Percentiles rank a stretch among this genome's conserved stretches.
Conservation (phyloP, 2,888 invertebrate species). For the Folsomia manolachei region DNA sequence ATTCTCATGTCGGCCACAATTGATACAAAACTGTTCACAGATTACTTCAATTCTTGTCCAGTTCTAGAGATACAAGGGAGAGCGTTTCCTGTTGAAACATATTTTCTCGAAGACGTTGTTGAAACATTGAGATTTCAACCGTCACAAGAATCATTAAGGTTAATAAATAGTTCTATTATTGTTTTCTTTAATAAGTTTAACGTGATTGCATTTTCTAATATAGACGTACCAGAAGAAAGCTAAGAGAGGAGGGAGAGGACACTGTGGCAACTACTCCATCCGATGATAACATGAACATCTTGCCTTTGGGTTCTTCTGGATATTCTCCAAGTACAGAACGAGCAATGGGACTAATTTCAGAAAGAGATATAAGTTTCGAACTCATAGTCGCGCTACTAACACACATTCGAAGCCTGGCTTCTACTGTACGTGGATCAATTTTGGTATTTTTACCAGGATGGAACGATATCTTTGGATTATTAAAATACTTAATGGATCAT, state of each 20-base stretch:
- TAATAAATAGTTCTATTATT: no score
- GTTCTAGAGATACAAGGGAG: conserved; percentile 88
- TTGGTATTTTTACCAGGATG: conserved; percentile 93
- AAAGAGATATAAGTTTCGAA: conserved; percentile 90
- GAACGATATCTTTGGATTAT: conserved; percentile 90
- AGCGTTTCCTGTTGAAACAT: conserved; percentile 79
- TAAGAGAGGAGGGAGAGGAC: conserved; percentile 62
- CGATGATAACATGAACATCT: conserved; percentile 75
- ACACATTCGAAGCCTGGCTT: conserved; percentile 57
- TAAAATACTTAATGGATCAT: conserved; percentile 78
- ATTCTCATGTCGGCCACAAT: conserved; percentile 98
- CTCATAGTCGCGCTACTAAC: conserved; percentile 73
- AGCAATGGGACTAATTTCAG: conserved; percentile 73
- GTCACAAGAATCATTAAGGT: conserved; percentile 61
- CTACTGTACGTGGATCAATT: conserved; percentile 77
- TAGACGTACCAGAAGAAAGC: conserved; percentile 57
- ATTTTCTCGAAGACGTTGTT: conserved; percentile 90
- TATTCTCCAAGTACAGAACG: conserved; percentile 61
- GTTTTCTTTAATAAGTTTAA: no score
- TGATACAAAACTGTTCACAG: conserved; percentile 84
- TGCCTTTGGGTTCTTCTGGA: conserved; percentile 51
- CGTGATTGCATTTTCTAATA: no score
- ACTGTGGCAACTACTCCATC: conserved; percentile 59
- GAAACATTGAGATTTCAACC: conserved; percentile 82
- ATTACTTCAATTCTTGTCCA: conserved; percentile 87